phyloP scores from a whole-genome alignment of 2,113 vertebrate species.

The Pelmatolapia mariae region DNA sequence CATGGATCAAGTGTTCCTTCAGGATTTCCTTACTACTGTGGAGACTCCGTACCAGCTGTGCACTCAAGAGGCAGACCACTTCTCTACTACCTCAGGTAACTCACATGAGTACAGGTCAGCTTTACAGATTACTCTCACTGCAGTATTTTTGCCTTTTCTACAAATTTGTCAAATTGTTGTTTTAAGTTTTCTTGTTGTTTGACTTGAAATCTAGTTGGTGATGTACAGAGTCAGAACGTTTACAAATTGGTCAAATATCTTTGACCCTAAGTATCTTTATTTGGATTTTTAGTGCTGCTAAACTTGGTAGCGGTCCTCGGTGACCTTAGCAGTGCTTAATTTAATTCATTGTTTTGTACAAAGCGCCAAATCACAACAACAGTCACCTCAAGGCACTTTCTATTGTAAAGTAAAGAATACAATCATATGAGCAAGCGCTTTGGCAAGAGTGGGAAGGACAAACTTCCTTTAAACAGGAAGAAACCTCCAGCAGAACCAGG shows the following conservation, averaged over 20 bases:
- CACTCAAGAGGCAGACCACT: constrained; percentile 63
- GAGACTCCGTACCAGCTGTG: constrained; percentile 79
- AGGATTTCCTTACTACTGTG: constrained; percentile 75
- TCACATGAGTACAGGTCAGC: not conserved
- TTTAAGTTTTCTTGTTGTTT: not conserved
- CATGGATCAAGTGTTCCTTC: constrained; percentile 98
- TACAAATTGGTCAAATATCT: not conserved
- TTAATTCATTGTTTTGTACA: not conserved
- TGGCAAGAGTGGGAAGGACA: not conserved
- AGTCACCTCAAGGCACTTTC: not conserved
- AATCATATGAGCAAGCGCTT: not conserved
- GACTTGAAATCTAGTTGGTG: not conserved
- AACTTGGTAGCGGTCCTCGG: not conserved
- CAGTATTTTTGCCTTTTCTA: not conserved
- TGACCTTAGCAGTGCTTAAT: not conserved
- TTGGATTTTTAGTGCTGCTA: not conserved
- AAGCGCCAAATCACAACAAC: not conserved
- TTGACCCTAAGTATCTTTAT: not conserved
- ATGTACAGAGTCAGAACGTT: not conserved
- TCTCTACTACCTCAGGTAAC: constrained; percentile 77
- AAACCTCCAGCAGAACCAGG: not conserved
- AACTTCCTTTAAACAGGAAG: not conserved
- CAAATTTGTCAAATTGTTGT: not conserved
- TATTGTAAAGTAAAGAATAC: not conserved
- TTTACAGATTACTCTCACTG: not conserved